Percentiles rank a stretch among this genome's conserved stretches.
These are phyloP conservation scores for Lymantria monacha DNA, from an alignment of 2,888 invertebrate species.

Conservation along the genomic window DNA sequence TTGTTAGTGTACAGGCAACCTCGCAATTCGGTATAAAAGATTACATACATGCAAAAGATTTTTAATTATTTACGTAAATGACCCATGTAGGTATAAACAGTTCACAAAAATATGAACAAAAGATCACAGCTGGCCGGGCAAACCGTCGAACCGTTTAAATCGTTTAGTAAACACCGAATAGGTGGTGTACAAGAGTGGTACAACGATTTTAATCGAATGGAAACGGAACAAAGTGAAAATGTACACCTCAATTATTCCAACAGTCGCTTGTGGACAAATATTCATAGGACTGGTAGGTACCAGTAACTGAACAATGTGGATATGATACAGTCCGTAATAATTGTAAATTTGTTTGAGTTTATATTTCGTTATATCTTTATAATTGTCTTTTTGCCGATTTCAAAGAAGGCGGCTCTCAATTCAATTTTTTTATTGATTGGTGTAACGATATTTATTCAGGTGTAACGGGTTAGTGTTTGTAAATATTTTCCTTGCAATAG, in stretches of 20 bases:
- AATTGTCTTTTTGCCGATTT: no score
- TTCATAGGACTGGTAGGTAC: constrained; percentile 61
- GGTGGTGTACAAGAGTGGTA: constrained; percentile 77
- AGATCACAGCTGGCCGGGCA: constrained; percentile 62
- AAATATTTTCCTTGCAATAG: no score
- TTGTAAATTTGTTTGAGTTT: constrained; percentile 34
- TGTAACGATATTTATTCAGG: no score
- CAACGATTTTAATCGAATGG: constrained; percentile 81
- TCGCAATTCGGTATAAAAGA: no score
- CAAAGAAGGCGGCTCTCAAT: no score
- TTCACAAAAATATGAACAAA: constrained; percentile 42
- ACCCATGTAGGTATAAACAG: constrained; percentile 1
- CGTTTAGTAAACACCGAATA: constrained; percentile 81
- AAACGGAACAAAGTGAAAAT: constrained; percentile 82
- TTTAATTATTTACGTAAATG: background rate
- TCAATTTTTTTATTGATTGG: no score
- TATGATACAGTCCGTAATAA: constrained; percentile 26
- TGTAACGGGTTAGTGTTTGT: no score
- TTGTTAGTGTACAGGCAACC: no score
- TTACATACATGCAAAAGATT: no score
- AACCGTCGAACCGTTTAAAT: constrained; percentile 77
- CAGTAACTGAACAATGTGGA: constrained; percentile 45
- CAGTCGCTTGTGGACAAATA: constrained; percentile 73
- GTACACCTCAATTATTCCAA: constrained; percentile 82
- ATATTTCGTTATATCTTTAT: background rate